Evolutionary conservation across 2,888 invertebrate species (phyloP).

Genomic region (Coremacera marginata): DNA sequence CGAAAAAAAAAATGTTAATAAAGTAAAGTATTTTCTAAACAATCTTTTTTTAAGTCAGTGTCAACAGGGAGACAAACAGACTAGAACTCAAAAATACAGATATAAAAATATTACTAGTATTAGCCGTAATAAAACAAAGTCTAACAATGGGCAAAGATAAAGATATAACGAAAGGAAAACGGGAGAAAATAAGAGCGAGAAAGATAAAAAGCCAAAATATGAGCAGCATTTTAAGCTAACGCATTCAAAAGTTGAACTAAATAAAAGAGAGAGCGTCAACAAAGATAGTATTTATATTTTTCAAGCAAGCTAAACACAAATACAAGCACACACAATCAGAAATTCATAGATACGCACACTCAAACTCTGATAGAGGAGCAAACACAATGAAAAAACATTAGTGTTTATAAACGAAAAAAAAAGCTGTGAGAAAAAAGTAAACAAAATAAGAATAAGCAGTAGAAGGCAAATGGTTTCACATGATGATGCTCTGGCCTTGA

Average conservation of each 20-base stretch:
- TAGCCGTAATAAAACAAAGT: background rate
- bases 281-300: background rate
- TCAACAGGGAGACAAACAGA: no score
- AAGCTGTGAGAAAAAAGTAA: background rate
- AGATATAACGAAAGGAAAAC: background rate
- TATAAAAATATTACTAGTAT: background rate
- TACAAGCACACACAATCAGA: no score
- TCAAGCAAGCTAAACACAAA: no score
- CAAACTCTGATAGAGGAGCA: no score
- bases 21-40: no score
- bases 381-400: no score
- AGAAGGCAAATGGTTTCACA: constrained; percentile 57
- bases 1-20: no score
- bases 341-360: no score
- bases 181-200: background rate
- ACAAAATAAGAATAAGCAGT: background rate
- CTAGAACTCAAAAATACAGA: no score
- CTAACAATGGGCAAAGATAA: background rate
- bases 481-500: constrained; percentile 61
- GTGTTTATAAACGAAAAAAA: background rate
- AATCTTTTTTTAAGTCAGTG: no score
- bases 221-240: background rate
- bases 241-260: background rate
- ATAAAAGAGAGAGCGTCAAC: background rate
- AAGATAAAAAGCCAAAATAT: background rate